A percentile compares a stretch with the other conserved stretches of the same genome.
Evolutionary conservation across 2,888 invertebrate genomes (phyloP).

Genomic region (Caenorhabditis sp.): DNA sequence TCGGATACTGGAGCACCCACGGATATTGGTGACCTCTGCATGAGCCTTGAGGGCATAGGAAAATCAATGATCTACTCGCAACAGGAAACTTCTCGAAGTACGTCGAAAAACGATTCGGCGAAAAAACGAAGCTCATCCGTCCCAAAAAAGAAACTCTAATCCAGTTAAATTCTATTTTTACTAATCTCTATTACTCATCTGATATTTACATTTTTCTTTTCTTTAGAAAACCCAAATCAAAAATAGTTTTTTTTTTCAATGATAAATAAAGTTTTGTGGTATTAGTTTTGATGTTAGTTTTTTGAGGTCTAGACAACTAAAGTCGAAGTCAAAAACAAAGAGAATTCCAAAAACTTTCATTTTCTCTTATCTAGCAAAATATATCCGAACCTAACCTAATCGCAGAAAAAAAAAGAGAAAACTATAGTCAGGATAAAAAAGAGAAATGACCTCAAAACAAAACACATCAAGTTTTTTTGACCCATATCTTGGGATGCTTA

Average conservation of each 20-base stretch:
- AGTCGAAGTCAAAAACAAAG: not conserved
- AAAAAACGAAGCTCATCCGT: not conserved
- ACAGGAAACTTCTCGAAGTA: not conserved
- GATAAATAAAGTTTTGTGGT: too few relatives aligned
- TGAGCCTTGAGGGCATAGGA: slow-evolving; percentile 34
- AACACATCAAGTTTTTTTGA: not conserved
- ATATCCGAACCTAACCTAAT: not conserved
- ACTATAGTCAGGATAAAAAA: slow-evolving; percentile 1
- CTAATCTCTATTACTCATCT: not conserved
- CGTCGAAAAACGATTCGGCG: not conserved
- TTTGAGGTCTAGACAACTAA: too few relatives aligned
- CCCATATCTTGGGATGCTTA: not conserved
- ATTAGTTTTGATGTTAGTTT: too few relatives aligned
- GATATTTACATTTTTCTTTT: not conserved
- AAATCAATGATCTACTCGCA: slow-evolving; percentile 35
- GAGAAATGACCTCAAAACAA: slow-evolving; percentile 2
- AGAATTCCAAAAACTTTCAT: not conserved
- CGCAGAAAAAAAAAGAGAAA: not conserved
- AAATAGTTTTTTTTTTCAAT: too few relatives aligned
- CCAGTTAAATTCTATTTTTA: not conserved
- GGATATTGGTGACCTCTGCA: slow-evolving; percentile 30
- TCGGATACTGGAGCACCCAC: slow-evolving; percentile 39
- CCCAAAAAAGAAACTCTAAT: not conserved
- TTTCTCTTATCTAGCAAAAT: not conserved
- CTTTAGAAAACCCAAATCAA: too few relatives aligned